Evolutionary conservation across 2,797 vertebrate species (phyloP), one percentile per base, ranked within the genome.

Genomic region (Enteromius paludinosus): DNA sequence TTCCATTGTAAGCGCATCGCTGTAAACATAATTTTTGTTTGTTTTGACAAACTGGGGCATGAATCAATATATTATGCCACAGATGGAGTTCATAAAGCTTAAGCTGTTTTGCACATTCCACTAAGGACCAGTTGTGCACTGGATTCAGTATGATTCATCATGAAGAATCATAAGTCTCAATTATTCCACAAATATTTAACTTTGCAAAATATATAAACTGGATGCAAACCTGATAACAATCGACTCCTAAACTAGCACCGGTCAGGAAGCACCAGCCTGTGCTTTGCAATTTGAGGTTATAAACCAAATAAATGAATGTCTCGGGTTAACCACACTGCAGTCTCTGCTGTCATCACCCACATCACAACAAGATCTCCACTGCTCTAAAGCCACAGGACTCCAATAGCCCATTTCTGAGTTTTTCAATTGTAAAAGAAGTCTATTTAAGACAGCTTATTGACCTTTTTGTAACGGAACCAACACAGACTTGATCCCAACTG

Each of bases 291-390:
- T 43, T 12, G 41, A 64, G 79, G 69, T 52, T 52, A 28, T 23
- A 15, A 64, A 73, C 10, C n/a, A 74, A 74, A 74, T 74, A 81
- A 74, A 81, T 66, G 30, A 70, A 52, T 25, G 54, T 74, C 17
- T 56, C 17, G 45, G 71, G 79, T 76, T 68, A 47, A 82, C 81
- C 72, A 82, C 72, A 69, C 47, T 38, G 61, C 7, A 43, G 61
- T 68, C 52, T 76, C 47, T 17, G 38, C 81, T 61, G 62, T 82
- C 81, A 76, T 23, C 45, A 69, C 38, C 38, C 66, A 61, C 38
- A 35, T 23, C 25, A 43, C 41, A 64, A 54, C 78, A 71, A 35
- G 54, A 47, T 49, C 43, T 41, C 18, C 72, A 56, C 76, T 14
- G 23, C 33, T 9, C 62, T 52, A 33, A 38, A 38, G 20, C 28